These are phyloP conservation scores for Andricus curvator DNA, from an alignment of 2,888 invertebrate species.

Conservation along the genomic window DNA sequence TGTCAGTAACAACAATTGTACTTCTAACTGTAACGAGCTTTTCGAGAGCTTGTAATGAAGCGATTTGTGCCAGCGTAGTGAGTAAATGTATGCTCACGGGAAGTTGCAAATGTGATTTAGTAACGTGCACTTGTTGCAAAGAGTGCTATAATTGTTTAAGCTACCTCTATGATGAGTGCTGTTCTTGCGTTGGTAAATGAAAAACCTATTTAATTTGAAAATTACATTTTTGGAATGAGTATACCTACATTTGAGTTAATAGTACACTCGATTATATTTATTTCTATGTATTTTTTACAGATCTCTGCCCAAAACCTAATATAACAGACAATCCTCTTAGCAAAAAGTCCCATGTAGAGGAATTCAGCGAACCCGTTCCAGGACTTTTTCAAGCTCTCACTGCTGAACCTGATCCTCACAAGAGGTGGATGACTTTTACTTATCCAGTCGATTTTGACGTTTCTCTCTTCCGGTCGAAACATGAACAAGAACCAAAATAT, in stretches of 20 bases:
- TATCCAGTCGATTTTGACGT: slow-evolving; percentile 88
- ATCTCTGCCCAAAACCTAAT: slow-evolving; percentile 93
- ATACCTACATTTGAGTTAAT: no score
- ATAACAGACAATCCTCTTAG: slow-evolving; percentile 87
- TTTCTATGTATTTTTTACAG: slow-evolving; percentile 79
- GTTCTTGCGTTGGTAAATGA: slow-evolving; percentile 96
- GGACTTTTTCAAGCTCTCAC: slow-evolving; percentile 91
- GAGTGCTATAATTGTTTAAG: slow-evolving; percentile 95
- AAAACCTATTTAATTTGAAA: not conserved
- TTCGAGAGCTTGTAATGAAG: slow-evolving; percentile 88
- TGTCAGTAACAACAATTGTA: slow-evolving; percentile 58
- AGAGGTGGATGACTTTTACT: slow-evolving; percentile 91
- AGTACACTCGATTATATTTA: no score
- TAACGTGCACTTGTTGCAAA: slow-evolving; percentile 95
- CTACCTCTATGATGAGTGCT: slow-evolving; percentile 94
- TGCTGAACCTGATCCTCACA: slow-evolving; percentile 86
- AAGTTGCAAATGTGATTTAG: slow-evolving; percentile 96
- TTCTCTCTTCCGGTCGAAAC: slow-evolving; percentile 83
- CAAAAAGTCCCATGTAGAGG: slow-evolving; percentile 92
- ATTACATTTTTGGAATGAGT: no score
- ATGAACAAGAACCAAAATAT: slow-evolving; percentile 86
- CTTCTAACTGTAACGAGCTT: slow-evolving; percentile 58
- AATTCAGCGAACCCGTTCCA: slow-evolving; percentile 89
- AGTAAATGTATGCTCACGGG: slow-evolving; percentile 98
- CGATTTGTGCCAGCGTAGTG: slow-evolving; percentile 96